Base-by-base conservation (phyloP, 2,113 vertebrate genomes). In the Gambusia holbrooki region DNA sequence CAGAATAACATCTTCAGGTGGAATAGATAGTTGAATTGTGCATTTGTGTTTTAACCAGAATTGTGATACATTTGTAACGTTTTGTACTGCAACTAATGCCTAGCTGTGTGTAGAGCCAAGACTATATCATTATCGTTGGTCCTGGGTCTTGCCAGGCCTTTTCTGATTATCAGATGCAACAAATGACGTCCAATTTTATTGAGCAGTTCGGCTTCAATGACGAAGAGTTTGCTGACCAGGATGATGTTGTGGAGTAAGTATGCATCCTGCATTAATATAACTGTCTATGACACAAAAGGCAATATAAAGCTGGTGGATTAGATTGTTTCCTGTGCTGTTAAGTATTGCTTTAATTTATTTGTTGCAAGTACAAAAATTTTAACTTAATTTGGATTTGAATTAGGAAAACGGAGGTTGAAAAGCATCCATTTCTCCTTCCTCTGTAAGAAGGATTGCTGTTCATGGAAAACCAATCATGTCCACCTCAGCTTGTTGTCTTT, bases 111-210 rank as follows among this genome's bases (percentile, higher is more conserved):
- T 97, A 96, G 96, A 95, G 96, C 96, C 95, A 93, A 95, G 94
- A 97, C 95, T 96, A 96, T 97, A 95, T 98, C 97, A 97, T 96
- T 99, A 96, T 97, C 96, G 84, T 96, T 97, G 98, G 97, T 96
- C 97, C 97, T 99, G 97, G 97, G 96, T 92, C 95, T 96, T 96
- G 97, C 97, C 98, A 99, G 98, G 97, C 98, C 97, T 99, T 99
- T 97, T 99, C 97, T 99, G 98, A 99, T 99, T 99, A 99, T 99
- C 98, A 99, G 98, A 99, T 99, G 97, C 98, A 99, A 99, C 98
- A 99, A 99, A 99, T 99, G 97, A 99, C 98, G 97, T 99, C 98
- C 97, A 99, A 99, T 99, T 99, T 99, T 99, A 99, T 99, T 99
- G 98, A 99, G 97, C 98, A 99, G 98, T 99, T 99, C 91, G 98